These are phyloP conservation scores for Eclectus roratus DNA, from an alignment of 2,113 vertebrate species.

Conservation along the genomic window DNA sequence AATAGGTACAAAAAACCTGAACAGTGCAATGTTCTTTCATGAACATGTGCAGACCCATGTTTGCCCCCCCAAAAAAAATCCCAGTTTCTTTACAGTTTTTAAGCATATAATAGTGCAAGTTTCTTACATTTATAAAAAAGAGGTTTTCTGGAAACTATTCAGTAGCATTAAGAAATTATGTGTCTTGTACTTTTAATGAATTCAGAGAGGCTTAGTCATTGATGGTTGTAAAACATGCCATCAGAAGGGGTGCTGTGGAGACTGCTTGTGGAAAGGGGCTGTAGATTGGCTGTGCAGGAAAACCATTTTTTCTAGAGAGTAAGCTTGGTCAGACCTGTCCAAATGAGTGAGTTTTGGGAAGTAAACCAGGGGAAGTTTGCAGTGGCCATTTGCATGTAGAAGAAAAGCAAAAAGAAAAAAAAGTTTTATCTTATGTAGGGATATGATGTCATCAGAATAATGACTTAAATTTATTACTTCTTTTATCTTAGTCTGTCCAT, in stretches of 20 bases:
- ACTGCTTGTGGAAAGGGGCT: not conserved
- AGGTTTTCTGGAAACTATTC: not conserved
- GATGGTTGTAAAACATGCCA: not conserved
- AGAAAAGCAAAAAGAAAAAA: not conserved
- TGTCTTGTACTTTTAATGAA: not conserved
- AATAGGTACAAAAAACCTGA: not conserved
- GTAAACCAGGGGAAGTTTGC: not conserved
- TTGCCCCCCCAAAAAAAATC: not conserved
- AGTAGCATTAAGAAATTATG: not conserved
- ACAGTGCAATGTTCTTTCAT: not conserved
- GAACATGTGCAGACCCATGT: not conserved
- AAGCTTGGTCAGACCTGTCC: not conserved
- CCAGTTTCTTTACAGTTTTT: not conserved
- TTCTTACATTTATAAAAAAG: not conserved
- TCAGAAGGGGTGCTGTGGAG: not conserved
- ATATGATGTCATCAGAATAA: not conserved
- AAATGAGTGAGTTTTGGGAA: not conserved
- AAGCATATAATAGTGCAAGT: conserved; percentile 9
- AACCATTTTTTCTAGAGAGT: rapidly evolving
- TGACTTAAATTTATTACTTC: not conserved
- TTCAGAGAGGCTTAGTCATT: not conserved
- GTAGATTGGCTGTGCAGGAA: not conserved
- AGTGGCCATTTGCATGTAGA: not conserved
- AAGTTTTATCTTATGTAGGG: too few relatives aligned
- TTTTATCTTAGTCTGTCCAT: not conserved